Conservation (phyloP, 2,797 vertebrate genomes). For the Tympanoctomys barrerae region DNA sequence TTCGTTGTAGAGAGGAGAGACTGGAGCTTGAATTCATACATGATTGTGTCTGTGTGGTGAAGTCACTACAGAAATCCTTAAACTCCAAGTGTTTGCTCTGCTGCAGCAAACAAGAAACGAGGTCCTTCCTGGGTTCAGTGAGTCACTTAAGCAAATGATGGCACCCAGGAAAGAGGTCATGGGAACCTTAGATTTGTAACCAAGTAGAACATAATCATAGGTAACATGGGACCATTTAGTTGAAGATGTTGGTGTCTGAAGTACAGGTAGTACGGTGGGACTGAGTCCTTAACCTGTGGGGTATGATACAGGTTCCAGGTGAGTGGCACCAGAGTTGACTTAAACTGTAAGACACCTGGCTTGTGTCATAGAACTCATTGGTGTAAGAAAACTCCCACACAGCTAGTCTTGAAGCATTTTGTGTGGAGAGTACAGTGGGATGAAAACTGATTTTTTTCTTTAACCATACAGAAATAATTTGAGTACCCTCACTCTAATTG, state of each 20-base stretch:
- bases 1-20: background rate
- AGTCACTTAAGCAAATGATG: background rate
- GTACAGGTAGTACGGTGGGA: background rate
- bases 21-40: background rate
- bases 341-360: background rate
- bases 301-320: background rate
- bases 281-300: background rate
- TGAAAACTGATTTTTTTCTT: background rate
- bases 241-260: background rate
- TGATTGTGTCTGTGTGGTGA: too few relatives aligned
- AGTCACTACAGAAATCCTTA: background rate
- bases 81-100: background rate
- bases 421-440: background rate
- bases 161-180: background rate
- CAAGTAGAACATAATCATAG: background rate
- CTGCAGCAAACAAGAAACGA: background rate
- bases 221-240: too few relatives aligned
- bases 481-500: background rate
- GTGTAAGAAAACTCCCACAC: background rate
- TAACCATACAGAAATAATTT: background rate
- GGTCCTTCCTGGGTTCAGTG: background rate
- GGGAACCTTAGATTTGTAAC: background rate
- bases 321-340: background rate
- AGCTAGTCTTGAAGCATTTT: background rate
- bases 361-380: background rate